Percentiles rank a stretch among this genome's conserved stretches.
Evolutionary conservation across 2,888 invertebrate genomes (phyloP).

Genomic region (Tolmerus cingulatus): DNA sequence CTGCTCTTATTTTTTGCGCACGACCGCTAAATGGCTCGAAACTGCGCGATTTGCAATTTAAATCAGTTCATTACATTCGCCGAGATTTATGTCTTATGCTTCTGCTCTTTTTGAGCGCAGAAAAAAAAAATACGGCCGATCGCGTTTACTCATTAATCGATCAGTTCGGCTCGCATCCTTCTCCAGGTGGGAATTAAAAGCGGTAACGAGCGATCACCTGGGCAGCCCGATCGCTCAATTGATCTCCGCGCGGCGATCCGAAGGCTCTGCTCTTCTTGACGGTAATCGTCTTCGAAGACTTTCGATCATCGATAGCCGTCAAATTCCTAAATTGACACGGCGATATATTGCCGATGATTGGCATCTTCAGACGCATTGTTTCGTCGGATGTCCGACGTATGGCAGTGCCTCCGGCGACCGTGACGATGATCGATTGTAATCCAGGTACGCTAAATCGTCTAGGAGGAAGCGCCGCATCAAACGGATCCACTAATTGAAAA

Average conservation of each 20-base stretch:
- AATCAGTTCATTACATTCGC: conserved; percentile 5
- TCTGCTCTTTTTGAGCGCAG: neutral
- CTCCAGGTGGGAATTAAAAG: neutral
- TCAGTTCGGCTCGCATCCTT: neutral
- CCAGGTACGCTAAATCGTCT: neutral
- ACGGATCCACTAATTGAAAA: neutral
- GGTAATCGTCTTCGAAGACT: neutral
- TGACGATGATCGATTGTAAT: neutral
- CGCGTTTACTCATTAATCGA: neutral
- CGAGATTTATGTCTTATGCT: neutral
- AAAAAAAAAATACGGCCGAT: neutral
- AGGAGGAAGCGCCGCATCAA: neutral
- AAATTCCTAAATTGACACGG: conserved; percentile 21
- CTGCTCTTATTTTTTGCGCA: conserved; percentile 24
- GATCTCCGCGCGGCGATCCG: neutral
- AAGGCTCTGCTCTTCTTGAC: neutral
- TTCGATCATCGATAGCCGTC: conserved; percentile 6
- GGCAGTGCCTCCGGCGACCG: neutral
- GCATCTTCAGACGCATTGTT: conserved; percentile 12
- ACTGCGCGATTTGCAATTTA: conserved; percentile 24
- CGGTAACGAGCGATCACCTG: neutral
- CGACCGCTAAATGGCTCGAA: conserved; percentile 6
- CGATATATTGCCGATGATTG: conserved; percentile 8
- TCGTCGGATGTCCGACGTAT: neutral
- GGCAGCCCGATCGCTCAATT: neutral